Evolutionary conservation across 2,113 vertebrate genomes (phyloP).

Genomic region (Mormyrus lacerda): DNA sequence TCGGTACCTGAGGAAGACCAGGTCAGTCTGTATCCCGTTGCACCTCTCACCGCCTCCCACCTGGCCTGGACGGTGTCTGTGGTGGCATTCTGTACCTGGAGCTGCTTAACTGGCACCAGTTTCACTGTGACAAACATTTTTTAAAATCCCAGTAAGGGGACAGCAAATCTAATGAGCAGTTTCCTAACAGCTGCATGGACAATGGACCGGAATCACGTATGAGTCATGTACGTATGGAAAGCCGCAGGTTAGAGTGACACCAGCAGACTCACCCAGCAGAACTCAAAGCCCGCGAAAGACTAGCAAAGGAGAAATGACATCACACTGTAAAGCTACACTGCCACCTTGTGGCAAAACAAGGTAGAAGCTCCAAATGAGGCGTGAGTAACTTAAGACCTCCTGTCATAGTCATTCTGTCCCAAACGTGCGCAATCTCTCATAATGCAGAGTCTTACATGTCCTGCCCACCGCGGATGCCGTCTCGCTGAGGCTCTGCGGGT

Average conservation of each 20-base stretch:
- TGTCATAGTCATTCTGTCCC: background rate
- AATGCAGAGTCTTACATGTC: slow-evolving; percentile 61
- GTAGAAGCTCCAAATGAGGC: background rate
- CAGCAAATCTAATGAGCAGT: background rate
- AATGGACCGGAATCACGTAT: background rate
- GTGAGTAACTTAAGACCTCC: background rate
- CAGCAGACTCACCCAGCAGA: background rate
- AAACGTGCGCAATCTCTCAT: background rate
- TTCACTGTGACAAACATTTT: slow-evolving; percentile 41
- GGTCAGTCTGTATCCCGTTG: slow-evolving; percentile 77
- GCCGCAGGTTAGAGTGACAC: background rate
- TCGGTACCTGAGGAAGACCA: slow-evolving; percentile 70
- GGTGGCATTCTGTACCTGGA: slow-evolving; percentile 73
- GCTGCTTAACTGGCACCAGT: slow-evolving; percentile 60
- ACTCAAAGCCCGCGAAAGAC: background rate
- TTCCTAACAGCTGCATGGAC: background rate
- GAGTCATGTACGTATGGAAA: background rate
- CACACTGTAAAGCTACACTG: background rate
- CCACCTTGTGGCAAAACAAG: slow-evolving; percentile 32
- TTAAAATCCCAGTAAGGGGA: background rate
- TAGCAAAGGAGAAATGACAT: background rate
- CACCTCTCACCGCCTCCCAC: slow-evolving; percentile 70
- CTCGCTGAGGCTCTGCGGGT: slow-evolving; percentile 64
- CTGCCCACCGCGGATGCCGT: slow-evolving; percentile 62
- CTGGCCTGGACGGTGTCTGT: slow-evolving; percentile 70